Base-by-base conservation (phyloP, 2,888 invertebrate genomes). In the Shargacucullia verbasci region DNA sequence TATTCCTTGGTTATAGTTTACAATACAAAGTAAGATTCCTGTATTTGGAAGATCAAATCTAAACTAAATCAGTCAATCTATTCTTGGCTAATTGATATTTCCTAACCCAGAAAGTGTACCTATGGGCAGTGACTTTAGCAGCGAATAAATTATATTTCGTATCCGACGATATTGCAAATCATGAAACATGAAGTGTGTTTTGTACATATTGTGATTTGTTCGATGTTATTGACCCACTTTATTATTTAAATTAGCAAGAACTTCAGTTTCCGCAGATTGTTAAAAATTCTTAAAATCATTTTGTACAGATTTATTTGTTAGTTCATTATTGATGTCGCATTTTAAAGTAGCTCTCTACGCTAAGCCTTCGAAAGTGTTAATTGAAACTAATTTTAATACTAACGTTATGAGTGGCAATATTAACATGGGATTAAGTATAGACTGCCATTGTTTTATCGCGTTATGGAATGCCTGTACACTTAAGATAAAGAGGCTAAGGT, bases 401-500 rank as follows among this genome's bases (percentile, higher is more conserved):
- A 20, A 44, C 34, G 29, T 50, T 31, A 45, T 3, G 1, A 25
- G 35, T 56, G 46, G 43, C 58, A 56, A 54, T 44, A 62, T 41
- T 63, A 57, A 63, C 58, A 46, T 40, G 38, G 39, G 60, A 63
- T 76, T 60, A 72, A 57, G 47, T 56, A 67, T 48, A 63, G 44
- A 47, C 54, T 40, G 13, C 33, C 48, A 53, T 70, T 66, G 69
- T 82, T 76, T 46, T 50, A 46, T 20, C 15, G 43, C 46, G 50
- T 10, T 63, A 57, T 62, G 64, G 61, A 76, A 75, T 78, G 68
- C 70, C 65, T 73, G 73, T 71, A 45, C 63, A 72, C 67, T 69
- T 62, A 75, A 80, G 81, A 84, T 81, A 82, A 82, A 55, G 73
- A 61, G 70, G 76, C 78, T 80, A 71, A 81, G 65, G 65, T 86